Evolutionary conservation across 1,140 invertebrate genomes (phyloP).

Genomic region (Dendrolimus punctatus): DNA sequence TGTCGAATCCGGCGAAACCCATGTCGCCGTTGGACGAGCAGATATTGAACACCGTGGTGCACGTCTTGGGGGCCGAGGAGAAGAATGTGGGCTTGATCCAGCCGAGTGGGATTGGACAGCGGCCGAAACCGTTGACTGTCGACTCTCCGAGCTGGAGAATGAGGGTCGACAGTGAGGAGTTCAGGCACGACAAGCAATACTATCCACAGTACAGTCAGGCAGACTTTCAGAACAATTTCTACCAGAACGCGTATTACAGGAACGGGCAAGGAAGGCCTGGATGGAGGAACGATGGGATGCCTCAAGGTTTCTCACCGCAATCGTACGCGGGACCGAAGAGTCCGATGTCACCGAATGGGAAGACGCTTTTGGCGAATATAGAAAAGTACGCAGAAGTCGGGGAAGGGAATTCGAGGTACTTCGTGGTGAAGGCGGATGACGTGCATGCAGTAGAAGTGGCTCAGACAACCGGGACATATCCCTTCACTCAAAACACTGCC

Average conservation of each 20-base stretch:
- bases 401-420: conserved; percentile 47
- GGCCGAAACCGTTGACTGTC: conserved; percentile 78
- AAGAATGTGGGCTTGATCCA: conserved; percentile 80
- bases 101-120: conserved; percentile 83
- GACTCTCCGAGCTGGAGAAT: conserved; percentile 56
- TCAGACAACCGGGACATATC: conserved; percentile 43
- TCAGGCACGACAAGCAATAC: conserved; percentile 33
- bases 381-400: conserved; percentile 47
- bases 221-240: conserved; percentile 32
- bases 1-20: conserved; percentile 80
- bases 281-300: conserved; percentile 29
- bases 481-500: conserved; percentile 58
- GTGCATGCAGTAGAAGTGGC: conserved; percentile 48
- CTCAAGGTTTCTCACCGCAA: conserved; percentile 38
- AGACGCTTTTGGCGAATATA: conserved; percentile 51
- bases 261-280: conserved; percentile 30
- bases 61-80: conserved; percentile 82
- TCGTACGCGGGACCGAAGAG: conserved; percentile 37
- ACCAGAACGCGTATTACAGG: conserved; percentile 37
- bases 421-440: conserved; percentile 56
- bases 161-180: conserved; percentile 35
- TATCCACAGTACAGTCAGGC: conserved; percentile 31
- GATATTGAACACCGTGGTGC: conserved; percentile 78
- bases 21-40: conserved; percentile 79
- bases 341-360: conserved; percentile 49